Base-by-base conservation (phyloP, 2,888 invertebrate genomes). In the Osedax frankpressi region DNA sequence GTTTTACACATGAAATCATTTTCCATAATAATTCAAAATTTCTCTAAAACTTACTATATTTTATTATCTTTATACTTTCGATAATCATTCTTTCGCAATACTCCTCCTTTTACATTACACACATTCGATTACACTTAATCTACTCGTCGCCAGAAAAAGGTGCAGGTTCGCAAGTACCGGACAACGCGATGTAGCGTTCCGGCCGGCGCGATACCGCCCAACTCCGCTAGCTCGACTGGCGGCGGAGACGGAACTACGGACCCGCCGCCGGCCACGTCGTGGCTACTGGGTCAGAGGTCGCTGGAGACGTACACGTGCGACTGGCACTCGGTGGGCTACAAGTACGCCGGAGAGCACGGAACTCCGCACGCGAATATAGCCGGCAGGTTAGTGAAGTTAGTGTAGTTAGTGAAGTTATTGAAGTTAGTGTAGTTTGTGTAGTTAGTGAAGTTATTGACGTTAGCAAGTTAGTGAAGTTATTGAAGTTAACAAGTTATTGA, bases 241-340 rank as follows among this genome's bases (percentile, higher is more conserved):
- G 44, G 44, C 19, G 44, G 44, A 11, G 44, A 44, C 19, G 44
- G 6, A 6, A 86, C 77, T 82, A 81, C 84, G 74, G 83, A 85
- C 60, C 81, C 85, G 60, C 82, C 82, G 60, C 84, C 87, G 78
- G 28, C 25, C 69, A 86, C 87, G 73, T 87, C 87, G 78, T 88
- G 86, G 81, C 78, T 90, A 59, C 87, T 90, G 80, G 89, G 89
- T 26, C 87, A 87, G 80, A 89, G 90, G 83, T 90, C 90, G 81
- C 86, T 90, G 72, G 87, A 87, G 78, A 89, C 91, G 78, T 95
- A 95, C 84, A 90, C 91, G 2, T 90, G 91, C 75, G 91, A 92
- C 81, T 93, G 93, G 90, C 91, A 91, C 86, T 88, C 93, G 76
- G 89, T 96, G 76, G 90, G 92, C 83, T 95, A 92, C 85, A 95